Evolutionary conservation across 2,113 vertebrate genomes (phyloP).

Genomic region (Beaufortia kweichowensis): DNA sequence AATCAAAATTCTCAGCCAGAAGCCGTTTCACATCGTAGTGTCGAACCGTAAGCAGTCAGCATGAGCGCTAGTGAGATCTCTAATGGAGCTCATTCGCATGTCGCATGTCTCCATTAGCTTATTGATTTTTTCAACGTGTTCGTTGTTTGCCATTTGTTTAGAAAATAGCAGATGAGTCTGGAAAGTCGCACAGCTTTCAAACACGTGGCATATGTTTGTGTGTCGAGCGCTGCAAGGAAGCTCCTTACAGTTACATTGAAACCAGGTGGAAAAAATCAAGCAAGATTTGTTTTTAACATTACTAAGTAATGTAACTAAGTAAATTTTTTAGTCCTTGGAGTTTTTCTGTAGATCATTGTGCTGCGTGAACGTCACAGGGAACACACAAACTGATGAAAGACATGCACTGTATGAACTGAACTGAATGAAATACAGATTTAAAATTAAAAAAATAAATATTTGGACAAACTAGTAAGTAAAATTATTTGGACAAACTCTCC

Average conservation of each 20-base stretch:
- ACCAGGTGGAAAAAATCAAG: constrained; percentile 7
- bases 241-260: constrained; percentile 4
- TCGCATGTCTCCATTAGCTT: constrained; percentile 38
- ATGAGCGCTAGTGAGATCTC: not conserved
- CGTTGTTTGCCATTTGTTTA: constrained; percentile 51
- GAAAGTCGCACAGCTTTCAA: constrained; percentile 35
- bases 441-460: too few relatives aligned
- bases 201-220: constrained; percentile 11
- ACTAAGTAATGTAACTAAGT: too few relatives aligned
- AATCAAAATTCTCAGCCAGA: constrained; percentile 27
- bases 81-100: constrained; percentile 13
- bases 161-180: constrained; percentile 52
- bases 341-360: too few relatives aligned
- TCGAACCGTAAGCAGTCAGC: constrained; percentile 6
- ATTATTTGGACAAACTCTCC: too few relatives aligned
- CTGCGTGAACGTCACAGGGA: too few relatives aligned
- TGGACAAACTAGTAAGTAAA: too few relatives aligned
- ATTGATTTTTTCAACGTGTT: constrained; percentile 49
- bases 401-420: too few relatives aligned
- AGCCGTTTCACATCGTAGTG: not conserved
- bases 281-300: not conserved
- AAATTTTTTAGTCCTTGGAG: too few relatives aligned
- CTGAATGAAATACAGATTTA: too few relatives aligned
- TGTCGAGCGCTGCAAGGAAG: not conserved
- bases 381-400: too few relatives aligned